phyloP scores from a whole-genome alignment of 1,140 invertebrate species.

The Pseudobourletiella spinata region DNA sequence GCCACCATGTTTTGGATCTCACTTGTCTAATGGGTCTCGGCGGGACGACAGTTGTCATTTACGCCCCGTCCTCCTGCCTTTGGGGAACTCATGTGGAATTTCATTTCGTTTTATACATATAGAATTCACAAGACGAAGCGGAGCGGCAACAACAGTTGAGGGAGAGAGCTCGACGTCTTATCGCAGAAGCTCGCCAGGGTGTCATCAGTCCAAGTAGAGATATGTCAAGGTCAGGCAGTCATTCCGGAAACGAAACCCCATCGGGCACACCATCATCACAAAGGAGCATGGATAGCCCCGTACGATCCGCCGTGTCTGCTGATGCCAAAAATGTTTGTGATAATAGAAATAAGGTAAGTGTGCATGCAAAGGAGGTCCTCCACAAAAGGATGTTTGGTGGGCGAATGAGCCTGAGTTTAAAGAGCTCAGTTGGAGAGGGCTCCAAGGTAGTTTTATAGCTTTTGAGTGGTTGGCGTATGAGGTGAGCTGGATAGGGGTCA shows the following conservation, averaged over 20 bases:
- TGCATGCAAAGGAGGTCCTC: background rate
- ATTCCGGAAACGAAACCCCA: conserved; percentile 31
- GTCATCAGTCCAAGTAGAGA: conserved; percentile 39
- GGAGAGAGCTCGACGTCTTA: conserved; percentile 76
- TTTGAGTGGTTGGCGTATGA: too few relatives aligned
- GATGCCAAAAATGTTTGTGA: conserved; percentile 33
- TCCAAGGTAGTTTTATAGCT: too few relatives aligned
- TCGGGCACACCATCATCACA: conserved; percentile 17
- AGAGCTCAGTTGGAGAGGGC: too few relatives aligned
- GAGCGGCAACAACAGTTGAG: conserved; percentile 73
- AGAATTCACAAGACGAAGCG: conserved; percentile 53
- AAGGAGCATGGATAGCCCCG: conserved; percentile 28
- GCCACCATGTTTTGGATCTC: too few relatives aligned
- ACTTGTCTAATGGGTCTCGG: too few relatives aligned
- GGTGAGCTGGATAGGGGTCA: too few relatives aligned
- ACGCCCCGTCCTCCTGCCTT: too few relatives aligned
- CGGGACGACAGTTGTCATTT: too few relatives aligned
- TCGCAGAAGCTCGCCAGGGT: conserved; percentile 73
- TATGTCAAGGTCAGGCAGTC: conserved; percentile 37
- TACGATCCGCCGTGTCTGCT: conserved; percentile 12
- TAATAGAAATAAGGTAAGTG: conserved; percentile 29
- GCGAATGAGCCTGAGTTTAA: too few relatives aligned
- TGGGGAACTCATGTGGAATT: too few relatives aligned
- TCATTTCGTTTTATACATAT: too few relatives aligned
- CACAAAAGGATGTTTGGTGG: too few relatives aligned